phyloP scores from a whole-genome alignment of 30 jellyfish, hydroid and myxozoan genomes.

The Cassiopea andromeda region DNA sequence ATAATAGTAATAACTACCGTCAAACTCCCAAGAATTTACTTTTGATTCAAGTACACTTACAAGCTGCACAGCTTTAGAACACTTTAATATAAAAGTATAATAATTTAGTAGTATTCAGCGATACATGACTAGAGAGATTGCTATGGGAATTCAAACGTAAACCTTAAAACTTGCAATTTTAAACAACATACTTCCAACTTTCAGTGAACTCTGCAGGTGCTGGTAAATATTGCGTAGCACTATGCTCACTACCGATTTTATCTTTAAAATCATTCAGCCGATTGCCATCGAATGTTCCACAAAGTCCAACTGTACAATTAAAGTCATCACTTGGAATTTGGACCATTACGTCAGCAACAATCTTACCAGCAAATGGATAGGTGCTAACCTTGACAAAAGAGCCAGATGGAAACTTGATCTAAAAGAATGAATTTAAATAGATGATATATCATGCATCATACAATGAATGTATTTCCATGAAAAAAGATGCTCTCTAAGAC shows the following conservation, averaged over 20 bases:
- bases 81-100: too few species aligned
- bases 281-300: constrained; percentile 87
- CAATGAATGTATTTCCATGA: neutral
- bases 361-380: constrained; percentile 62
- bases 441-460: neutral
- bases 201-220: constrained; percentile 77
- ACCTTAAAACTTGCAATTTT: neutral
- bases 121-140: neutral
- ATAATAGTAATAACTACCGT: too few species aligned
- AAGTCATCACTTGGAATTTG: constrained; percentile 86
- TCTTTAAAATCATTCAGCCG: constrained; percentile 57
- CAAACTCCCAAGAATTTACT: too few species aligned
- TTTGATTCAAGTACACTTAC: too few species aligned
- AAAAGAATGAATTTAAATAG: neutral
- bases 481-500: neutral
- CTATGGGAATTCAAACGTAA: neutral
- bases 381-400: constrained; percentile 68
- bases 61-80: too few species aligned
- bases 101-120: neutral
- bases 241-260: constrained; percentile 42
- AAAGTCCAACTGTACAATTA: constrained; percentile 74
- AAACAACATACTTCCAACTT: constrained; percentile 77
- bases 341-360: constrained; percentile 73
- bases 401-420: constrained; percentile 93
- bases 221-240: neutral